These are phyloP conservation scores for Clarias gariepinus DNA, from an alignment of 2,113 vertebrate genomes.

Conservation along the genomic window DNA sequence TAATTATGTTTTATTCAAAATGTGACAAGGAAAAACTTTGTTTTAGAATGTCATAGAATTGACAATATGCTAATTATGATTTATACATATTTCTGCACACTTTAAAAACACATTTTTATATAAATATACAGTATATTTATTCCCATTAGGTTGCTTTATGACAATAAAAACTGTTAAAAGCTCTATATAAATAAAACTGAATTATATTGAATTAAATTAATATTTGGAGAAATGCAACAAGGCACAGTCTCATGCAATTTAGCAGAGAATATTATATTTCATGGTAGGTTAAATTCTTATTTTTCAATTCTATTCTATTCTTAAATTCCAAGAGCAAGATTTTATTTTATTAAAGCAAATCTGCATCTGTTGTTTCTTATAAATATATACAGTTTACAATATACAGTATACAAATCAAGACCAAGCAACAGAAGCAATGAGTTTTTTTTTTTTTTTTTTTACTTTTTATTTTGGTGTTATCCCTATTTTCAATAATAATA, in stretches of 20 bases:
- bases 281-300: neutral
- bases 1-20: neutral
- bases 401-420: neutral
- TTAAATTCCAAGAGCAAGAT: neutral
- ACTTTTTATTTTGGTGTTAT: neutral
- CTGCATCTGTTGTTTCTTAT: neutral
- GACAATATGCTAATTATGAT: too few relatives aligned
- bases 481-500: too few relatives aligned
- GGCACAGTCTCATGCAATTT: constrained; percentile 18
- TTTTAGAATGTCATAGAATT: too few relatives aligned
- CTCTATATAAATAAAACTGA: too few relatives aligned
- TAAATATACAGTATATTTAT: too few relatives aligned
- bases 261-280: constrained; percentile 3
- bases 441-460: too few relatives aligned
- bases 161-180: too few relatives aligned
- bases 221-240: neutral
- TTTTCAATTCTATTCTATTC: too few relatives aligned
- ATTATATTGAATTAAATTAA: neutral
- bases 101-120: too few relatives aligned
- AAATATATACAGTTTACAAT: neutral
- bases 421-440: neutral
- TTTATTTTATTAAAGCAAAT: neutral
- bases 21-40: too few relatives aligned
- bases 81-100: too few relatives aligned
- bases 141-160: too few relatives aligned